Percentiles rank a stretch among this genome's conserved stretches.
These are phyloP conservation scores for Quadroppia sp. DNA, from an alignment of 2,888 invertebrate species.

Conservation along the genomic window DNA sequence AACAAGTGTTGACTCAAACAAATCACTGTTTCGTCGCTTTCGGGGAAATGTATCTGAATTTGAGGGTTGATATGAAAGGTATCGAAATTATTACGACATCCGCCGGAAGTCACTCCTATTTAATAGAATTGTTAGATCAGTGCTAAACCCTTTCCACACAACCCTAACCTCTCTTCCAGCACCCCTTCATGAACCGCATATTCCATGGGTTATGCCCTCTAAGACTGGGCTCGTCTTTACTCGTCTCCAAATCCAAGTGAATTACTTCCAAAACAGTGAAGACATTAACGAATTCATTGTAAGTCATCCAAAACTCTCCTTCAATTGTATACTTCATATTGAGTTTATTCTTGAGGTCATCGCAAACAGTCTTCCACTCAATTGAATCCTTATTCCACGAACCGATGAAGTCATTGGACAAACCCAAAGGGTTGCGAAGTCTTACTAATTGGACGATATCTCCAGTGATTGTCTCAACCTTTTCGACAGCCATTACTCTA, in stretches of 20 bases:
- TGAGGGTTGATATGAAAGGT: conserved; percentile 92
- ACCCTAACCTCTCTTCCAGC: conserved; percentile 61
- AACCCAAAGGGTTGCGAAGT: conserved; percentile 63
- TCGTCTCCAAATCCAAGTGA: conserved; percentile 79
- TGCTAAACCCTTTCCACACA: too few relatives aligned
- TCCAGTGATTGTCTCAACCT: conserved; percentile 45
- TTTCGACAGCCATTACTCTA: conserved; percentile 59
- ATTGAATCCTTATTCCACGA: conserved; percentile 61
- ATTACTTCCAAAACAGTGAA: conserved; percentile 78
- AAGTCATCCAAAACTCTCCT: conserved; percentile 78
- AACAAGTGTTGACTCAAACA: conserved; percentile 84
- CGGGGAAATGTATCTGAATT: conserved; percentile 65
- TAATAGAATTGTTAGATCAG: not conserved
- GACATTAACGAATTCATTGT: conserved; percentile 72
- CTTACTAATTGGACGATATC: conserved; percentile 58
- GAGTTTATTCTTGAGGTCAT: conserved; percentile 68
- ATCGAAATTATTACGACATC: conserved; percentile 81
- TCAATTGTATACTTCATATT: conserved; percentile 63
- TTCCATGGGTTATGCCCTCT: conserved; percentile 77
- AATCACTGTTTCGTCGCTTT: conserved; percentile 68
- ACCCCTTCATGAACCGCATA: conserved; percentile 77
- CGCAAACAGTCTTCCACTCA: conserved; percentile 72
- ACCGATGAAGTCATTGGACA: conserved; percentile 63
- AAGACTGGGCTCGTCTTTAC: conserved; percentile 74
- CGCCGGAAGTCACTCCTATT: conserved; percentile 79